phyloP scores from a whole-genome alignment of 64 coral and sea anemone species.

The Actinia equina region DNA sequence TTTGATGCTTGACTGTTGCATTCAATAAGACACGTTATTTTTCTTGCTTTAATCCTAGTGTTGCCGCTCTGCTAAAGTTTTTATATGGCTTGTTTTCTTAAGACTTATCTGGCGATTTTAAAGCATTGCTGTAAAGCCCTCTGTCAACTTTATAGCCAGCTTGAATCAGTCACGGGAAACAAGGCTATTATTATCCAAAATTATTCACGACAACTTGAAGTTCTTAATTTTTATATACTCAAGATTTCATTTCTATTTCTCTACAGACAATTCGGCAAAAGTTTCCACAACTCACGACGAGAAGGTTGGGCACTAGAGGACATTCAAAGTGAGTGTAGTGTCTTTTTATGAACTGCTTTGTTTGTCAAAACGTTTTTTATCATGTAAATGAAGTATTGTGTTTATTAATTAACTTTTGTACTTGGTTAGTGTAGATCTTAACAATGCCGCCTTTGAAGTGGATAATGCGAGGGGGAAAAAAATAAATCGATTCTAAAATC shows the following conservation, averaged over 20 bases:
- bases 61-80: conserved; percentile 2
- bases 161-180: not conserved
- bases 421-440: not conserved
- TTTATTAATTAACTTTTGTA: conserved; percentile 29
- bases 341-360: not conserved
- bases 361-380: conserved; percentile 4
- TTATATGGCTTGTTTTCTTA: conserved; percentile 17
- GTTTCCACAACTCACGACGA: conserved; percentile 95
- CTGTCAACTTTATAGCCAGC: conserved; percentile 1
- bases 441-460: not conserved
- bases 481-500: not conserved
- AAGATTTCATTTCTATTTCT: conserved; percentile 6
- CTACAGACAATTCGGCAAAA: conserved; percentile 95
- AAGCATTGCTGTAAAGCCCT: conserved; percentile 11
- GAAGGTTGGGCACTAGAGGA: conserved; percentile 81
- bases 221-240: conserved; percentile 29
- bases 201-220: not conserved
- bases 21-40: conserved; percentile 5
- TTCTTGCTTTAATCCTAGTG: conserved; percentile 1
- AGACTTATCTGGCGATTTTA: not conserved
- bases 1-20: not conserved
- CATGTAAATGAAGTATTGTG: conserved; percentile 10
- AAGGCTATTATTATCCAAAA: not conserved
- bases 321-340: conserved; percentile 86
- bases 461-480: not conserved